Percentiles rank a stretch among this genome's conserved stretches.
Conservation (phyloP, 2,797 vertebrate genomes). For the Propithecus perrieri region DNA sequence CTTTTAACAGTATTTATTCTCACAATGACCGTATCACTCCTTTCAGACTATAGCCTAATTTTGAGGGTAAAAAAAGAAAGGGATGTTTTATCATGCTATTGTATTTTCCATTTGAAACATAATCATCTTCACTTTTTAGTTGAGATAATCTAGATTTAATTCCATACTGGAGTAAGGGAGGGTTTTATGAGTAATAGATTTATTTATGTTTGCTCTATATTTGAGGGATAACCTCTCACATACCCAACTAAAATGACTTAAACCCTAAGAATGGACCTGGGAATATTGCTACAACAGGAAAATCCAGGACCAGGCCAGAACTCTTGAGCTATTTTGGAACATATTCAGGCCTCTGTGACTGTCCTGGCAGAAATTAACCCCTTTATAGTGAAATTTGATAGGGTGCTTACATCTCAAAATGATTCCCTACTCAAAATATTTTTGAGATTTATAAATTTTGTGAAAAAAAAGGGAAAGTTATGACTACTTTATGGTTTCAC, state of each 20-base stretch:
- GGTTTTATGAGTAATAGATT: not conserved
- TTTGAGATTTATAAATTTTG: not conserved
- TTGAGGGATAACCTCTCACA: not conserved
- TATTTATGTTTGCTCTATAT: not conserved
- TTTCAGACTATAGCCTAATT: not conserved
- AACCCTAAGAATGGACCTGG: not conserved
- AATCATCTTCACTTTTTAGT: not conserved
- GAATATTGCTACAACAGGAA: not conserved
- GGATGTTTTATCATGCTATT: constrained; percentile 23
- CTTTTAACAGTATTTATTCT: constrained; percentile 71
- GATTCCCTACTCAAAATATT: not conserved
- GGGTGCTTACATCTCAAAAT: not conserved
- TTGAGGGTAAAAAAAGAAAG: constrained; percentile 69
- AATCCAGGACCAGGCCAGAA: not conserved
- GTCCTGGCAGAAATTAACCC: not conserved
- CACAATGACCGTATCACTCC: constrained; percentile 57
- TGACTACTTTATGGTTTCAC: not conserved
- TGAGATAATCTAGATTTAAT: not conserved
- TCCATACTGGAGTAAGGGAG: not conserved
- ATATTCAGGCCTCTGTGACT: not conserved
- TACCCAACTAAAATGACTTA: not conserved
- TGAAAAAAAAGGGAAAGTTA: not conserved
- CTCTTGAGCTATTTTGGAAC: not conserved
- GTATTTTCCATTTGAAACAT: constrained; percentile 31
- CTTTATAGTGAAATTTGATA: not conserved